Percentiles rank a stretch among this genome's conserved stretches.
Conservation (phyloP, 2,888 invertebrate species). For the Metacarcinus magister region DNA sequence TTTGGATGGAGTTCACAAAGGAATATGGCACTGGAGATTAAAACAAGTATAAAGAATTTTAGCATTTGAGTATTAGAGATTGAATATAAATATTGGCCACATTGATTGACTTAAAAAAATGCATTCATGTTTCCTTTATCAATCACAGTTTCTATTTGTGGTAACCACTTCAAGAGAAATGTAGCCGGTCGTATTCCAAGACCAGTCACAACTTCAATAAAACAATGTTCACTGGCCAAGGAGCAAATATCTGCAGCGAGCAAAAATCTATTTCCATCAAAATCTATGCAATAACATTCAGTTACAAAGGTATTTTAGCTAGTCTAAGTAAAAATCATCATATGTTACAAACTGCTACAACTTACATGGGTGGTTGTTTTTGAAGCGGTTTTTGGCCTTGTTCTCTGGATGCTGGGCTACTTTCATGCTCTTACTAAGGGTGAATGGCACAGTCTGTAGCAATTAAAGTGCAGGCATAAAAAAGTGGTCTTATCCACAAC, state of each 20-base stretch:
- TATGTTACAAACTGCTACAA: neutral
- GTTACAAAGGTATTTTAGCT: no score
- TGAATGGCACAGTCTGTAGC: slow-evolving; percentile 46
- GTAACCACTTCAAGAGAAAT: neutral
- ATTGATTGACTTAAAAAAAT: no score
- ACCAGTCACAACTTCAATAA: neutral
- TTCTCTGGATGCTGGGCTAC: slow-evolving; percentile 18
- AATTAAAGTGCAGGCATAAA: neutral
- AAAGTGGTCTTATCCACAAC: neutral
- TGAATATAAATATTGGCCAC: no score
- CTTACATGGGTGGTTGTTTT: slow-evolving; percentile 66
- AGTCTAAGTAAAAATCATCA: neutral
- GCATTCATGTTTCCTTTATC: no score
- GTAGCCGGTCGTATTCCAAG: neutral
- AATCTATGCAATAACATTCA: neutral
- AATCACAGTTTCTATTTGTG: no score
- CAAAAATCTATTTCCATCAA: neutral
- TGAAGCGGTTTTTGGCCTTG: slow-evolving; percentile 64
- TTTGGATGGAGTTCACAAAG: no score
- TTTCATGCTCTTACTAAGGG: slow-evolving; percentile 13
- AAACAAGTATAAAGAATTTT: no score
- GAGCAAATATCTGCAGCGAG: neutral
- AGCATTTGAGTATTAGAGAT: no score
- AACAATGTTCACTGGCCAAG: neutral
- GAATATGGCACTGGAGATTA: no score